These are phyloP conservation scores for Hypocryptadius cinnamomeus DNA, from an alignment of 2,113 vertebrate species.

Conservation along the genomic window DNA sequence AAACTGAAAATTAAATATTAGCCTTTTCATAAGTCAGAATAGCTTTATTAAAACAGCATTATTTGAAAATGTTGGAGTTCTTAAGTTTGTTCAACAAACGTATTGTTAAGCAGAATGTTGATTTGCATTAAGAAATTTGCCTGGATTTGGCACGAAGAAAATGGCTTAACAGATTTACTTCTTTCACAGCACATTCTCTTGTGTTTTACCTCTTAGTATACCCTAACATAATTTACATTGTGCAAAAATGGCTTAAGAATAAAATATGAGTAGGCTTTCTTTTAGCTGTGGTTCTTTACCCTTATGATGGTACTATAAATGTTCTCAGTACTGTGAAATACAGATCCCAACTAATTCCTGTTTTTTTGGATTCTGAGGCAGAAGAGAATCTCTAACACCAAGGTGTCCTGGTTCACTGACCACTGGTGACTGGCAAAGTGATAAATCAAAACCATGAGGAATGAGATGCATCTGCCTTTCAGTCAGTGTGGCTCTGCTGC, in stretches of 20 bases:
- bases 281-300: neutral
- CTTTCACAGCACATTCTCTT: conserved; percentile 34
- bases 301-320: neutral
- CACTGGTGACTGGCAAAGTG: neutral
- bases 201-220: conserved; percentile 16
- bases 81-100: conserved; percentile 21
- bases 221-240: neutral
- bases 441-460: neutral
- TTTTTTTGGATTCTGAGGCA: neutral
- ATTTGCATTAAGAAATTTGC: conserved; percentile 25
- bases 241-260: neutral
- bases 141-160: conserved; percentile 30
- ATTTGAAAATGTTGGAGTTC: neutral
- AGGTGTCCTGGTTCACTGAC: neutral
- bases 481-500: neutral
- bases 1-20: neutral
- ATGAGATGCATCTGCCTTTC: neutral
- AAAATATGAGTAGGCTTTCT: neutral
- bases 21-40: neutral
- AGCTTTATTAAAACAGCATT: neutral
- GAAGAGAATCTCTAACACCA: neutral
- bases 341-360: neutral
- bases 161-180: conserved; percentile 5
- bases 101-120: conserved; percentile 40
- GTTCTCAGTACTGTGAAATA: neutral